Evolutionary conservation across 2,797 vertebrate genomes (phyloP), one percentile per base, ranked within the genome.

Genomic region (Dryobates pubescens): DNA sequence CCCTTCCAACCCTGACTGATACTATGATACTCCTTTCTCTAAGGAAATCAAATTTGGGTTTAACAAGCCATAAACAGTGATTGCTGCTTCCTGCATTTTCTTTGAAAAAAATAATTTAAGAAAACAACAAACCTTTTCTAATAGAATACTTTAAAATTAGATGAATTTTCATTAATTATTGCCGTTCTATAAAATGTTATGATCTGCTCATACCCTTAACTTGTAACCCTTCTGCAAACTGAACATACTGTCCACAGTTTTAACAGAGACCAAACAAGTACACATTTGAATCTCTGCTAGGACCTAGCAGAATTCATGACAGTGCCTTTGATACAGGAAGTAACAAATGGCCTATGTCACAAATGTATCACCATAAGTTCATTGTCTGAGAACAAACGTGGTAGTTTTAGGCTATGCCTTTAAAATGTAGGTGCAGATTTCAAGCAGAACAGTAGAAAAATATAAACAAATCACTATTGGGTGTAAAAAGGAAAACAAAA

Each of bases 231-330:
- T 70, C 64, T 36, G n/a, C 54, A 78, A 81, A 7, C 13, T 27
- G 36, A 70, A 84, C 2, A 1, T 6, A 13, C 9, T 29, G 10
- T 23, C 41, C 14, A 20, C 2, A 29, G 18, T 30, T 83, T 36
- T 70, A 56, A 67, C n/a, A 70, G 34, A 61, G 19, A 65, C 5
- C 17, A 62, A 84, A 36, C 7, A 68, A 56, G 22, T 27, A 18
- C 6, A 7, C 29, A 7, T 64, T 70, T 62, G 71, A 30, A 68
- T 34, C 26, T 63, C 6, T 30, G 22, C 68, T n/a, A 26, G 57
- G 76, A 20, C 2, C 3, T 16, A n/a, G 29, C 0, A 27, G 29
- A 38, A 63, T 36, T 54, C 23, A 0, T 3, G 27, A 13, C 2
- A 80, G 17, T 47, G 65, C 63, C 67, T 61, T 63, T 2, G 0